Conservation (phyloP, 2,797 vertebrate species). For the Steatocranus sp. region DNA sequence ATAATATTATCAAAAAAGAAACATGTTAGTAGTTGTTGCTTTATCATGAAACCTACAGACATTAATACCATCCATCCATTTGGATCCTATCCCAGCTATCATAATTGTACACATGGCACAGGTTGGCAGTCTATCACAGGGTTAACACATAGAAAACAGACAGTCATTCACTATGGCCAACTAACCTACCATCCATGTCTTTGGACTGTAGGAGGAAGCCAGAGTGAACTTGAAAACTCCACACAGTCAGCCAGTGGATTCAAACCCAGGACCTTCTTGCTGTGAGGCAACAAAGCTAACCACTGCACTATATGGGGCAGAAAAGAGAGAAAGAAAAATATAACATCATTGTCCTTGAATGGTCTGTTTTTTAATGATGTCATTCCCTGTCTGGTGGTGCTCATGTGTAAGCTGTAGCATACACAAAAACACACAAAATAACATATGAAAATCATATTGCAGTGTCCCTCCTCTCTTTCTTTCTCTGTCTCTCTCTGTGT, state of each 20-base stretch:
- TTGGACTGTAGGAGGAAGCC: neutral
- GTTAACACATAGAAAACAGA: neutral
- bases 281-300: neutral
- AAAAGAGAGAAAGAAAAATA: neutral
- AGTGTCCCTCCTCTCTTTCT: neutral
- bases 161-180: neutral
- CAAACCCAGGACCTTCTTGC: neutral
- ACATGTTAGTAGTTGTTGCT: neutral
- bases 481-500: neutral
- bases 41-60: neutral
- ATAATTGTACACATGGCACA: neutral
- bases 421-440: neutral
- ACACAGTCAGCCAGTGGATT: neutral
- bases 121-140: neutral
- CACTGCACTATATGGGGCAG: neutral
- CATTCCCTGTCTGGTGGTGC: neutral
- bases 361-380: neutral
- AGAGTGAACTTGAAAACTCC: neutral
- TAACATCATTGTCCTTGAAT: neutral
- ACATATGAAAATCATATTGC: neutral
- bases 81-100: neutral
- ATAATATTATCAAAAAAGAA: neutral
- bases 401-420: neutral
- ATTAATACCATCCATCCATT: neutral
- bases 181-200: neutral